Conservation (phyloP, 2,888 invertebrate species). For the Willowsia nigromaculata region DNA sequence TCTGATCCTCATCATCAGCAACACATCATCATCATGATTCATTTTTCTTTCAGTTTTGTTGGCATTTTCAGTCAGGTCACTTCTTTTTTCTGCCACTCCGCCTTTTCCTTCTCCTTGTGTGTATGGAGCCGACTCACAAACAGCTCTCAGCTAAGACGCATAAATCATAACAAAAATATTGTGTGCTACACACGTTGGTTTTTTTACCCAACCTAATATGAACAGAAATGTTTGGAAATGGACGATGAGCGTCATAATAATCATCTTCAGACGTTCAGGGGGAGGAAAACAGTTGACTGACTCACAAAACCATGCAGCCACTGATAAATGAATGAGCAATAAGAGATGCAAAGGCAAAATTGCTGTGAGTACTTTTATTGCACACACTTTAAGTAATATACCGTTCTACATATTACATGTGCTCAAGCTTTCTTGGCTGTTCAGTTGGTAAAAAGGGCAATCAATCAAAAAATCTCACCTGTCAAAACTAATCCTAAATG, state of each 20-base stretch:
- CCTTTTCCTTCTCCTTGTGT: constrained; percentile 17
- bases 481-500: constrained; percentile 71
- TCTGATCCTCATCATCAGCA: constrained; percentile 31
- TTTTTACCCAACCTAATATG: background rate
- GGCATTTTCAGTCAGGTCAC: constrained; percentile 47
- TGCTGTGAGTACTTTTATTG: constrained; percentile 20
- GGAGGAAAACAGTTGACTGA: constrained; percentile 1
- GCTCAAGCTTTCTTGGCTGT: background rate
- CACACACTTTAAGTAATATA: constrained; percentile 7
- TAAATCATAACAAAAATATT: constrained; percentile 34
- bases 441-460: constrained; percentile 67
- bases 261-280: background rate
- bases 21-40: constrained; percentile 37
- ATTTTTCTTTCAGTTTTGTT: constrained; percentile 33
- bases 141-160: background rate
- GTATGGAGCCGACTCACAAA: constrained; percentile 2
- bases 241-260: background rate
- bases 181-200: background rate
- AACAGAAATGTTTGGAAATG: constrained; percentile 14
- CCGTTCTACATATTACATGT: background rate
- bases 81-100: background rate
- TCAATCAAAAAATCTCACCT: constrained; percentile 70
- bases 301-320: constrained; percentile 9
- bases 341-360: background rate
- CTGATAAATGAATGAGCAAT: constrained; percentile 2